These are phyloP conservation scores for Ceratina japonica DNA, from an alignment of 1,140 invertebrate genomes.

Conservation along the genomic window DNA sequence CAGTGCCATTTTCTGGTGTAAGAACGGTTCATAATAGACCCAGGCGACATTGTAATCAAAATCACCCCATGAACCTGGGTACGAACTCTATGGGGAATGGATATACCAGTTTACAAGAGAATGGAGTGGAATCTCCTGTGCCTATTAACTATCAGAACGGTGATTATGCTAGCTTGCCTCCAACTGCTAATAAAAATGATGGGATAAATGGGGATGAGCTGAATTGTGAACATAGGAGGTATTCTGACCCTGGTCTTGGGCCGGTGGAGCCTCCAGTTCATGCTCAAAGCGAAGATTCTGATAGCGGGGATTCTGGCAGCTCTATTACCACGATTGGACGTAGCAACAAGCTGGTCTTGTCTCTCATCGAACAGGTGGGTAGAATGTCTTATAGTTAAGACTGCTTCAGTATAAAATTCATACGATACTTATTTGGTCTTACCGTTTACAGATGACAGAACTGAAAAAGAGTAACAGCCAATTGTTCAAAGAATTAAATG, in stretches of 20 bases:
- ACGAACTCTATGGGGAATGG: slow-evolving; percentile 69
- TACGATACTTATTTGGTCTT: no score
- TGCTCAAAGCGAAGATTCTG: slow-evolving; percentile 75
- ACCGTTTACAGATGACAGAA: slow-evolving; percentile 71
- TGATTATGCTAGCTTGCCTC: slow-evolving; percentile 79
- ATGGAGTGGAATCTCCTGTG: slow-evolving; percentile 72
- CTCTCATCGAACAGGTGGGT: slow-evolving; percentile 79
- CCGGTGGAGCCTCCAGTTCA: slow-evolving; percentile 73
- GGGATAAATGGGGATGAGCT: slow-evolving; percentile 67
- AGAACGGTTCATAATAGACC: slow-evolving; percentile 60
- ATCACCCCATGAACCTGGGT: slow-evolving; percentile 36
- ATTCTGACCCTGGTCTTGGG: slow-evolving; percentile 80
- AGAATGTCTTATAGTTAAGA: not conserved
- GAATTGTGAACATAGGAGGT: slow-evolving; percentile 77
- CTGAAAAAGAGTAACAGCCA: slow-evolving; percentile 80
- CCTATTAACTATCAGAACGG: slow-evolving; percentile 72
- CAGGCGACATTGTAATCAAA: slow-evolving; percentile 57
- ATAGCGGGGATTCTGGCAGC: slow-evolving; percentile 70
- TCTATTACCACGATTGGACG: slow-evolving; percentile 76
- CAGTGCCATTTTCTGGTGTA: slow-evolving; percentile 66
- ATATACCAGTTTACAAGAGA: slow-evolving; percentile 69
- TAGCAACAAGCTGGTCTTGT: slow-evolving; percentile 77
- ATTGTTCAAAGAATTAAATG: slow-evolving; percentile 80
- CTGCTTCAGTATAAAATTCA: no score
- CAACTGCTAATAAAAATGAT: slow-evolving; percentile 74